phyloP scores from a whole-genome alignment of 2,113 vertebrate genomes.

The Cheilinus undulatus region DNA sequence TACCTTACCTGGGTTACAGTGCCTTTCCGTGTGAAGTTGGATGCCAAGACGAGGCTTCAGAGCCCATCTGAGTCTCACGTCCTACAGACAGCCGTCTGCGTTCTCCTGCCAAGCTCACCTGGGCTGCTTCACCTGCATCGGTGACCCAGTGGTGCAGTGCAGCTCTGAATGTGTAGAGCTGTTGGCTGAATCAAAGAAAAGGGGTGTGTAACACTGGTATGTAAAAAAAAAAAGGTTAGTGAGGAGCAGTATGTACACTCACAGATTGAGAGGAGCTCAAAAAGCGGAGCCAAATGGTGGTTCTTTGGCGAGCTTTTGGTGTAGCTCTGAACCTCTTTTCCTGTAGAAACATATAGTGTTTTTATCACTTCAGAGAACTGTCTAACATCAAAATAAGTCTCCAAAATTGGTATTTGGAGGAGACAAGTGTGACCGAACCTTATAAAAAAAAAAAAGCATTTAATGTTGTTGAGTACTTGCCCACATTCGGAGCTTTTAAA shows the following conservation, averaged over 20 bases:
- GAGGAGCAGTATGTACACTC: constrained; percentile 45
- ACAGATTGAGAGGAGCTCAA: constrained; percentile 23
- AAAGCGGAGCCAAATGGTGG: constrained; percentile 51
- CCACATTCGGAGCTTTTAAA: no score
- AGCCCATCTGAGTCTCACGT: constrained; percentile 68
- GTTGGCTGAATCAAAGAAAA: constrained; percentile 74
- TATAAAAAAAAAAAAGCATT: background rate
- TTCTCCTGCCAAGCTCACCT: constrained; percentile 81
- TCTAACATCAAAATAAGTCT: background rate
- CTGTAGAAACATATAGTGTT: constrained; percentile 7
- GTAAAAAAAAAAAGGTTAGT: constrained; percentile 45
- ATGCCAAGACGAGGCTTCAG: constrained; percentile 76
- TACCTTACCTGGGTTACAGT: constrained; percentile 65
- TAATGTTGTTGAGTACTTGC: background rate
- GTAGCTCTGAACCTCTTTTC: background rate
- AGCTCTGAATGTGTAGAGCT: constrained; percentile 57
- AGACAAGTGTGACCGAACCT: background rate
- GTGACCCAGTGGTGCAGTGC: constrained; percentile 74
- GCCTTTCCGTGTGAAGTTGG: constrained; percentile 72
- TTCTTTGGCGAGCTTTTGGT: constrained; percentile 47
- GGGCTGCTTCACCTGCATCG: constrained; percentile 79
- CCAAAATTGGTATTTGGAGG: background rate
- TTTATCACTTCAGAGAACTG: background rate
- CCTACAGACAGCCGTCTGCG: constrained; percentile 65
- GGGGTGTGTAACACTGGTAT: constrained; percentile 33